Percentiles rank a stretch among this genome's conserved stretches.
Evolutionary conservation across 2,888 invertebrate genomes (phyloP).

Genomic region (Alloplasta piceator): DNA sequence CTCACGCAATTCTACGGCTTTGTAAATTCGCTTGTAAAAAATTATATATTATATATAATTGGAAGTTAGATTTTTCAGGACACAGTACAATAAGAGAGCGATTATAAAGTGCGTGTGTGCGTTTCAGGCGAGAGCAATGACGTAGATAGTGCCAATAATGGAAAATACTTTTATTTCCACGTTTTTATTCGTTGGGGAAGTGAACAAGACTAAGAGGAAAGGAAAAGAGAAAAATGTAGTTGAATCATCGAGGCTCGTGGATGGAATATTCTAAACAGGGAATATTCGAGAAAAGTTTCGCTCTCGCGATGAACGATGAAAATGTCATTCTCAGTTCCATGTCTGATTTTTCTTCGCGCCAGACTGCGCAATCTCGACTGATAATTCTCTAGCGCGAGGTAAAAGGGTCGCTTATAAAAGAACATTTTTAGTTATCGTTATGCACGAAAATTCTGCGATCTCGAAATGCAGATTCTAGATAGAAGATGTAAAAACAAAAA

Average conservation of each 20-base stretch:
- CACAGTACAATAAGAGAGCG: slow-evolving; percentile 53
- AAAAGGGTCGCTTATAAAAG: neutral
- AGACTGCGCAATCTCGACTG: slow-evolving; percentile 44
- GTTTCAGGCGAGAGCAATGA: slow-evolving; percentile 29
- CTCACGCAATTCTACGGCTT: slow-evolving; percentile 47
- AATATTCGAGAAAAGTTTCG: slow-evolving; percentile 23
- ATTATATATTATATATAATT: slow-evolving; percentile 16
- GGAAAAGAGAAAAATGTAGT: slow-evolving; percentile 8
- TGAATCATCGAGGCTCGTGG: neutral
- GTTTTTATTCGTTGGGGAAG: slow-evolving; percentile 5
- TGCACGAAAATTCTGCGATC: neutral
- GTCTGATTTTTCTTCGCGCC: slow-evolving; percentile 30
- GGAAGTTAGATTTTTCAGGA: slow-evolving; percentile 53
- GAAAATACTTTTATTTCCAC: slow-evolving; percentile 29
- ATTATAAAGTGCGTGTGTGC: slow-evolving; percentile 38
- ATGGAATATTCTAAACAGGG: slow-evolving; percentile 8
- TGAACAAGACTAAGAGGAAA: neutral
- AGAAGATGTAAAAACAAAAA: slow-evolving; percentile 11
- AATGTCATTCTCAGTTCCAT: neutral
- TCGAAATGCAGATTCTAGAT: slow-evolving; percentile 3
- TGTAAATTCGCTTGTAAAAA: slow-evolving; percentile 65
- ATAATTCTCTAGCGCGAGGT: slow-evolving; percentile 19
- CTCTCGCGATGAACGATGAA: neutral
- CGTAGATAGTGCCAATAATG: slow-evolving; percentile 66
- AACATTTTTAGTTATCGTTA: slow-evolving; percentile 9